A percentile compares a stretch with the other conserved stretches of the same genome.
Conservation (phyloP, 1,140 invertebrate species). For the Procambarus virginalis region DNA sequence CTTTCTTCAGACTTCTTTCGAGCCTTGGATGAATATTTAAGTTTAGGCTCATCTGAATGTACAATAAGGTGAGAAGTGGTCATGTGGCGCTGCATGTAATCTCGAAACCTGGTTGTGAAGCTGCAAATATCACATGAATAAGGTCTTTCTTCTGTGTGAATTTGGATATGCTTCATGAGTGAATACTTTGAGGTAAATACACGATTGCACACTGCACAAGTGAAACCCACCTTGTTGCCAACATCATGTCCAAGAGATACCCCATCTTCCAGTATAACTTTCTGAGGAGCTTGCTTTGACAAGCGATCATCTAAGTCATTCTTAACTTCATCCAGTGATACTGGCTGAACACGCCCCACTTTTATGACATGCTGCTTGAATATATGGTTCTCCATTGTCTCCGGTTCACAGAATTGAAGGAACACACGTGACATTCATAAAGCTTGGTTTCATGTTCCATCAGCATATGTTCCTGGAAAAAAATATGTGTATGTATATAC, state of each 20-base stretch:
- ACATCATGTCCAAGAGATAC: conserved; percentile 63
- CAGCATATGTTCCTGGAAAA: conserved; percentile 22
- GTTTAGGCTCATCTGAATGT: conserved; percentile 63
- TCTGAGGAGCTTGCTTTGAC: conserved; percentile 61
- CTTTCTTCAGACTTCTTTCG: conserved; percentile 51
- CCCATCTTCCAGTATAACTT: conserved; percentile 69
- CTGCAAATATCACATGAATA: conserved; percentile 66
- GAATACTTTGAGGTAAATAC: conserved; percentile 68
- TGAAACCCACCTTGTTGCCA: conserved; percentile 59
- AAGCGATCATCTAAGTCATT: conserved; percentile 63
- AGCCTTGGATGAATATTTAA: conserved; percentile 66
- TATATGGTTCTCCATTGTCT: conserved; percentile 69
- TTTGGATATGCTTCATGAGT: conserved; percentile 36
- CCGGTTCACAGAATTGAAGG: conserved; percentile 65
- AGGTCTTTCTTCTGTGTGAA: too few relatives aligned
- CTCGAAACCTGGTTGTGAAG: conserved; percentile 67
- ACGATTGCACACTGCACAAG: conserved; percentile 65
- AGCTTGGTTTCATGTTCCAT: conserved; percentile 69
- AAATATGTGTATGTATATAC: too few relatives aligned
- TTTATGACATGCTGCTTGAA: conserved; percentile 68
- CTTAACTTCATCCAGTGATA: conserved; percentile 56
- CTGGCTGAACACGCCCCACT: conserved; percentile 52
- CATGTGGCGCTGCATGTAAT: conserved; percentile 70
- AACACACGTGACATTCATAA: conserved; percentile 67
- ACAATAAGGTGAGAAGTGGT: conserved; percentile 68